Evolutionary conservation across 2,113 vertebrate genomes (phyloP).

Genomic region (Pollimyrus isidori): DNA sequence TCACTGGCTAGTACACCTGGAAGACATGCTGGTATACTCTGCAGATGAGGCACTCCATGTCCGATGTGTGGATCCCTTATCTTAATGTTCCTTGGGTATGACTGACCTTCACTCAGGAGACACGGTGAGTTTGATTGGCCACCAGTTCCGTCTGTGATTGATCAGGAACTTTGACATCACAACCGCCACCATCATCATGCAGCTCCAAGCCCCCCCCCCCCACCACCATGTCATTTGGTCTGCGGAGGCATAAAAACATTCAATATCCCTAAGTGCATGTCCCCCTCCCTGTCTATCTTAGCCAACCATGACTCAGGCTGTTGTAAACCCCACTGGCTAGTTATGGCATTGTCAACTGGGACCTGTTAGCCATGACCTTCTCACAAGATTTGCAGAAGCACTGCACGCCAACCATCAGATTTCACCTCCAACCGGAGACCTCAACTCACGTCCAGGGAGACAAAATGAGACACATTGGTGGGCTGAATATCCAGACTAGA

Average conservation of each 20-base stretch:
- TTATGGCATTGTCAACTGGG: neutral
- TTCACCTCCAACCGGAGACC: neutral
- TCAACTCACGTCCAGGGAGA: neutral
- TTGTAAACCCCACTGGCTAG: neutral
- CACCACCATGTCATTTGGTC: neutral
- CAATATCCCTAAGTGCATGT: neutral
- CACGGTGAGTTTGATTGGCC: neutral
- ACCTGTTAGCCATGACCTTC: neutral
- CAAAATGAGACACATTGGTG: neutral
- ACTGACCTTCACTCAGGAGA: neutral
- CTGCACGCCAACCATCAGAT: neutral
- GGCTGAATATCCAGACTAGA: neutral
- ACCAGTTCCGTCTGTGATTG: neutral
- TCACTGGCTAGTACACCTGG: neutral
- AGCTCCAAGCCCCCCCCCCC: neutral
- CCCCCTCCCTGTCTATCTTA: neutral
- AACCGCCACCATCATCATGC: neutral
- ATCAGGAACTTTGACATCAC: neutral
- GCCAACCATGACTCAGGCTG: neutral
- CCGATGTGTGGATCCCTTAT: neutral
- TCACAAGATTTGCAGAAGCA: neutral
- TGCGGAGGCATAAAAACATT: neutral
- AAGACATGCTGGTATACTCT: neutral
- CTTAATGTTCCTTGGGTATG: neutral
- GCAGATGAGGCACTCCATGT: neutral